These are phyloP conservation scores for Hyperoplus lanceolatus DNA, from an alignment of 2,797 vertebrate species.

Conservation along the genomic window DNA sequence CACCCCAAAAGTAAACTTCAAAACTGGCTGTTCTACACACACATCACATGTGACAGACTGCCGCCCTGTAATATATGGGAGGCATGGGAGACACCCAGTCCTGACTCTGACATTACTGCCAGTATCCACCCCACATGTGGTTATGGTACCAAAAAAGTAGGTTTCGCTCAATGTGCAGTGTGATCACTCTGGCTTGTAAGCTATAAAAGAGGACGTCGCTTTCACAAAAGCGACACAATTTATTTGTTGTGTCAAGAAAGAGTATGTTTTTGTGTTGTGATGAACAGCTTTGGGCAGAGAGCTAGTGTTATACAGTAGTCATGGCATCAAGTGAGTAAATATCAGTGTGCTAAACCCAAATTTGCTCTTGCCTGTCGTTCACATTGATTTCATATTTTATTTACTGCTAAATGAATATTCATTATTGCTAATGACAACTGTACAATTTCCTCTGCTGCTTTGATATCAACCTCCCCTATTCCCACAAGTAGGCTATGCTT, in stretches of 20 bases:
- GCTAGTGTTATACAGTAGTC: background rate
- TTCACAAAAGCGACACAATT: constrained; percentile 4
- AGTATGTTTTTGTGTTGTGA: constrained; percentile 20
- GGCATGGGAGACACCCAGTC: constrained; percentile 57
- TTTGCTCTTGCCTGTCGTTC: background rate
- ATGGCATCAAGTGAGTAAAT: constrained; percentile 3
- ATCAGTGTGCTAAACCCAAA: background rate
- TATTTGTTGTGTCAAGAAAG: constrained; percentile 32
- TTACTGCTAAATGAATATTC: background rate
- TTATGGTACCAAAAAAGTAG: constrained; percentile 38
- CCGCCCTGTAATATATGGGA: constrained; percentile 69
- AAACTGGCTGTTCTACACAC: constrained; percentile 38
- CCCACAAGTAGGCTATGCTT: background rate
- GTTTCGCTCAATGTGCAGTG: constrained; percentile 5
- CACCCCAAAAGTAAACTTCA: constrained; percentile 80
- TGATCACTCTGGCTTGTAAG: constrained; percentile 36
- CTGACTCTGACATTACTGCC: constrained; percentile 65
- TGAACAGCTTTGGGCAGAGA: constrained; percentile 1
- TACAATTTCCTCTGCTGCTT: background rate
- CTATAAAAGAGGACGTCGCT: constrained; percentile 19
- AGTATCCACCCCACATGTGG: constrained; percentile 68
- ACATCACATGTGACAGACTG: constrained; percentile 48
- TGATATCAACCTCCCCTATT: background rate
- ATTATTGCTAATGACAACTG: background rate
- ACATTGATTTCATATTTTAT: background rate